Base-by-base conservation (phyloP, 1,140 invertebrate genomes). In the Fopius arisanus region DNA sequence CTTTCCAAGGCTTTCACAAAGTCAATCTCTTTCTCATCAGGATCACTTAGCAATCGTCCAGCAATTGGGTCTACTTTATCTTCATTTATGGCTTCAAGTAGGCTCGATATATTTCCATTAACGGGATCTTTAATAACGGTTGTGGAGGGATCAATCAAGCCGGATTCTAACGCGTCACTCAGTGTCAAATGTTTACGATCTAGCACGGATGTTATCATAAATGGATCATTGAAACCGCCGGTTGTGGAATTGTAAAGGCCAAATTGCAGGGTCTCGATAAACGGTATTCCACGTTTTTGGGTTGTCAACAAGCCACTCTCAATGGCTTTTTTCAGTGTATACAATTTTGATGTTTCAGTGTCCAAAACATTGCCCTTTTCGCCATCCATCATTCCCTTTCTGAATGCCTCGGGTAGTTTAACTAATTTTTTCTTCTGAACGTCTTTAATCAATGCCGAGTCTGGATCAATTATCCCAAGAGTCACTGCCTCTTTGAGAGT, bases 391-490 rank as follows among this genome's bases (percentile, higher is more conserved):
- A 97, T 87, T 21, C 95, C 96, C 83, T 93, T 93, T 48, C 94
- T 90, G 87, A 95, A 95, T 14, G 95, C 96, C 83, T 97, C 95
- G 23, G 93, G 92, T 69, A 98, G 89, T 80, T 95, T 96, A 7
- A 96, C 90, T 70, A 97, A 86, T 80, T 93, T 92, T 79, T 93
- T 92, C 81, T 95, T 95, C 76, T 93, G 90, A 74, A 92, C 91
- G 88, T 97, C 96, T 90, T 97, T 97, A 43, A 97, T 92, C 69
- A 97, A 86, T 31, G 94, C 95, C 7, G 95, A 95, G 84, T 96
- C 92, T 0, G 95, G 92, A 89, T 98, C 95, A 59, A 98, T 92
- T 33, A 95, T 91, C 69, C 96, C 96, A 19, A 92, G 88, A 72
- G 91, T 90, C 62, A 96, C 90, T 1, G 96, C 95, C 81, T 97